Base-by-base conservation (phyloP, 2,797 vertebrate genomes). In the Serranus cabrilla region DNA sequence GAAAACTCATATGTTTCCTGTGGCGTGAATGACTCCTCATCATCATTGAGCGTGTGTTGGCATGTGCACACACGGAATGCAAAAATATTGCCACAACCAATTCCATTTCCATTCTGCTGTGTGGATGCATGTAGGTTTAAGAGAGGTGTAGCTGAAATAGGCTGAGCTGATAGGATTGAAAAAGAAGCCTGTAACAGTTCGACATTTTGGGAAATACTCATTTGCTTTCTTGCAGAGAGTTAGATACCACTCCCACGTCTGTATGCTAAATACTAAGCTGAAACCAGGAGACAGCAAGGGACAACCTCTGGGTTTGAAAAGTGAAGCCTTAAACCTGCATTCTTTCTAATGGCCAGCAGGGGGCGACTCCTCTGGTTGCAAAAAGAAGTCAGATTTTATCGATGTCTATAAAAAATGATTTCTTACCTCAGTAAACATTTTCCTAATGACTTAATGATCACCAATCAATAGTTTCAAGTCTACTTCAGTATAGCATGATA, bases 1-100 rank as follows among this genome's bases (percentile, higher is more conserved):
- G 66, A 45, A 45, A 73, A 39, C 61, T 74, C 66, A 49, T 74
- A 52, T 12, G 51, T 78, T 88, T 80, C 61, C 78, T 63, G 71
- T 56, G 64, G 64, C 63, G 61, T 45, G 68, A 82, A 76, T 50
- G 71, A 45, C 43, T 88, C 79, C 45, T 54, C 71, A 71, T 78
- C 76, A 27, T 60, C 27, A 17, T 2, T 1, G 16, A 46, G 56
- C 12, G 61, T 31, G 65, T 42, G 59, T 42, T 50, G 57, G 67
- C 47, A 57, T 57, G 50, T 45, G 72, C n/a, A 11, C 40, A 46
- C 23, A 47, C 51, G 25, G 50, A 71, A 77, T 50, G 68, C 25
- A 56, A 11, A 10, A 27, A 47, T 21, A 62, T 52, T 16, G 13
- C 25, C 60, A 25, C 25, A 9, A 0, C 17, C 61, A 25, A 77